Conservation (phyloP, 2,797 vertebrate species). For the Urosaurus nigricauda region DNA sequence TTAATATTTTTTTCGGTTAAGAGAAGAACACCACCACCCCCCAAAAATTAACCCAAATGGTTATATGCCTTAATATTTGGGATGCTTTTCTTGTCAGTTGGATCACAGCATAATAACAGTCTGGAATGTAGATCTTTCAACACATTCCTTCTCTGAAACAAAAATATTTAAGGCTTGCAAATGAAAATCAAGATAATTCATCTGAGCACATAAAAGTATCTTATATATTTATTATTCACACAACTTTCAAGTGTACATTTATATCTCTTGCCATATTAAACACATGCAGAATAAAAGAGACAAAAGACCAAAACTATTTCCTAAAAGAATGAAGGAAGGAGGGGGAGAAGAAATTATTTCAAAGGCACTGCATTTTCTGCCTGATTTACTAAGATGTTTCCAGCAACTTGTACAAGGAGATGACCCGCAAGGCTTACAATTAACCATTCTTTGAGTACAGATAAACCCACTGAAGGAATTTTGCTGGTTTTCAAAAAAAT, state of each 20-base stretch:
- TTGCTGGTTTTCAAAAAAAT: constrained; percentile 33
- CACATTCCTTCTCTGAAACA: background rate
- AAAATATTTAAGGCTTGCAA: constrained; percentile 6
- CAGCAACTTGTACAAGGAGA: background rate
- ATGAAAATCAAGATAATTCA: background rate
- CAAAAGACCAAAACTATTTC: constrained; percentile 3
- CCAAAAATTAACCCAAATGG: background rate
- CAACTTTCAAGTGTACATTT: background rate
- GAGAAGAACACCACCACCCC: background rate
- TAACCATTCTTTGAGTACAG: background rate
- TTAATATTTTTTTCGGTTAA: background rate
- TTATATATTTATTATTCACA: background rate
- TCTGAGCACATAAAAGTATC: background rate
- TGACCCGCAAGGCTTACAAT: background rate
- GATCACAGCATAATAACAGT: background rate
- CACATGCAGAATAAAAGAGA: background rate
- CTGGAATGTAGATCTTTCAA: background rate
- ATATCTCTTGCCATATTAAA: constrained; percentile 1
- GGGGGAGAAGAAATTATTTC: background rate
- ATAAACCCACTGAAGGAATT: background rate
- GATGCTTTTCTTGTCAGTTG: background rate
- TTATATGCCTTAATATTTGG: background rate
- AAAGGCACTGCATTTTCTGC: background rate
- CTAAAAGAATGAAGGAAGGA: background rate
- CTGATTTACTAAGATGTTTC: background rate